phyloP scores from a whole-genome alignment of 2,888 invertebrate genomes.

The Dasypogon diadema region DNA sequence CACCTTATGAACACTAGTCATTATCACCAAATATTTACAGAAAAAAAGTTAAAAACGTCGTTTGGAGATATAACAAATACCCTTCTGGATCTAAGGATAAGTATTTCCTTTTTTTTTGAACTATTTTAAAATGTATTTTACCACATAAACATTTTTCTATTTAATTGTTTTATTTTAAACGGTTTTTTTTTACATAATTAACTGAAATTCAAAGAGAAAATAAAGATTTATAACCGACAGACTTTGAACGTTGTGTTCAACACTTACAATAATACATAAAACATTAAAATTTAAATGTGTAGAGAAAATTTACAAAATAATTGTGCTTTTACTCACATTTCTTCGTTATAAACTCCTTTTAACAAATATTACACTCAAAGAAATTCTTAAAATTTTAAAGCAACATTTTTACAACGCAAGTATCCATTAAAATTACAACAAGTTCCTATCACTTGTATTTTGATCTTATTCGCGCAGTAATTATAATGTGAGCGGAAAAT shows the following conservation, averaged over 20 bases:
- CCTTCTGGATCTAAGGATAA: too few relatives aligned
- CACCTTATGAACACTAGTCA: too few relatives aligned
- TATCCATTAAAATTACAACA: conserved; percentile 37
- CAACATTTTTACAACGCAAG: conserved; percentile 18
- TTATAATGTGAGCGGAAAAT: background rate
- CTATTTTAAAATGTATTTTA: background rate
- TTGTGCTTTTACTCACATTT: conserved; percentile 48
- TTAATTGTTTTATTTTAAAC: conserved; percentile 46
- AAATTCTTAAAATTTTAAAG: conserved; percentile 22
- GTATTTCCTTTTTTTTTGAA: too few relatives aligned
- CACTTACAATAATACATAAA: conserved; percentile 40
- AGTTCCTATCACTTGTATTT: conserved; percentile 24
- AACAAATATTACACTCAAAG: conserved; percentile 47
- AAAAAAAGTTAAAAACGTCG: too few relatives aligned
- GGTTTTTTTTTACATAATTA: conserved; percentile 39
- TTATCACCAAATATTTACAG: too few relatives aligned
- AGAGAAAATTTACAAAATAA: conserved; percentile 51
- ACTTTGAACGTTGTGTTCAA: conserved; percentile 22
- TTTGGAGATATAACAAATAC: too few relatives aligned
- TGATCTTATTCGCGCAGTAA: background rate
- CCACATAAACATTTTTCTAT: conserved; percentile 41
- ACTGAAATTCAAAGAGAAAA: conserved; percentile 35
- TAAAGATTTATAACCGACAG: conserved; percentile 19
- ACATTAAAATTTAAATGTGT: conserved; percentile 36
- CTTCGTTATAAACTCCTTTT: conserved; percentile 44